Percentiles rank a stretch among this genome's conserved stretches.
These are phyloP conservation scores for Rallus limicola DNA, from an alignment of 2,113 vertebrate species.

Conservation along the genomic window DNA sequence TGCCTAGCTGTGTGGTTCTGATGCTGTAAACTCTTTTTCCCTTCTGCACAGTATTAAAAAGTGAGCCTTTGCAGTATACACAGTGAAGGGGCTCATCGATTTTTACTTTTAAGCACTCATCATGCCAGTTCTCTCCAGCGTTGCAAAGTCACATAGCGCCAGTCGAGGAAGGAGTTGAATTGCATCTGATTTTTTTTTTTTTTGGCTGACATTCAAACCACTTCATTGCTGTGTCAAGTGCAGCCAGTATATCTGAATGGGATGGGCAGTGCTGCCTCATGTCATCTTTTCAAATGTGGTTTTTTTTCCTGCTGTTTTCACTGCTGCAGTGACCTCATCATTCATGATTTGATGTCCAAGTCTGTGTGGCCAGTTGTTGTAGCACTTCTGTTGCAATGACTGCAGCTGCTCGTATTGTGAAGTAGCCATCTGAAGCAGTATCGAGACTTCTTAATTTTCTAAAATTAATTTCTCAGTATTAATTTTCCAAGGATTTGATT, in stretches of 20 bases:
- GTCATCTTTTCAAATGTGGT: not conserved
- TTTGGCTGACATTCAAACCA: constrained; percentile 53
- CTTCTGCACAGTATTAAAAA: not conserved
- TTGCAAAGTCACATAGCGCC: constrained; percentile 49
- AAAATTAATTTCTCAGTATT: not conserved
- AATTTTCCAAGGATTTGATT: not conserved
- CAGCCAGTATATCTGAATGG: not conserved
- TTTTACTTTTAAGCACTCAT: not conserved
- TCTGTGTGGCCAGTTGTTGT: not conserved
- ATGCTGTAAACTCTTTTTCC: not conserved
- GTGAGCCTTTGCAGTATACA: not conserved
- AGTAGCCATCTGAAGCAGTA: not conserved
- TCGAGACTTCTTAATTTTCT: not conserved
- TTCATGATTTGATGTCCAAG: not conserved
- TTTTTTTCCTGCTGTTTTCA: not conserved
- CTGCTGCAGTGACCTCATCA: constrained; percentile 25
- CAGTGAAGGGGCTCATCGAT: not conserved
- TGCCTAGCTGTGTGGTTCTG: not conserved
- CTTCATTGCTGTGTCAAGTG: constrained; percentile 35
- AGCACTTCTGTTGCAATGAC: not conserved
- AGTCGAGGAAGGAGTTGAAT: constrained; percentile 22
- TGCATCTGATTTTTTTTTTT: not conserved
- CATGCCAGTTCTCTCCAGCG: not conserved
- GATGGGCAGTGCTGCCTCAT: not conserved
- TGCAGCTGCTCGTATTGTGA: not conserved